phyloP scores from a whole-genome alignment of 2,113 vertebrate genomes.

The Ptychochromis oligacanthus region DNA sequence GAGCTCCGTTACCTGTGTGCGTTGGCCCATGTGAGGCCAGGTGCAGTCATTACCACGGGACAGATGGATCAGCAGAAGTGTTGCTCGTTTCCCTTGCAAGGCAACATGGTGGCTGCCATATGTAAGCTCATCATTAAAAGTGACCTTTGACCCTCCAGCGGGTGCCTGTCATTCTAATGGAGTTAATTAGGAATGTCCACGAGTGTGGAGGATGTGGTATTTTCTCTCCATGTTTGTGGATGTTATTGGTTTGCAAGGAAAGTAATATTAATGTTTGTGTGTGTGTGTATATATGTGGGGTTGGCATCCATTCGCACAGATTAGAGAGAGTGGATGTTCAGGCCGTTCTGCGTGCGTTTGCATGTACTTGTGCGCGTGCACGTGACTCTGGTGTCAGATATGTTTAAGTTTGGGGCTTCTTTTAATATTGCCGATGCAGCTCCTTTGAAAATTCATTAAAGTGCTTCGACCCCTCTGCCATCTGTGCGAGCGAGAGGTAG shows the following conservation, averaged over 20 bases:
- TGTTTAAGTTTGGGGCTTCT: conserved; percentile 70
- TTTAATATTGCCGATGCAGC: conserved; percentile 75
- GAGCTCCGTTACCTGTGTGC: conserved; percentile 51
- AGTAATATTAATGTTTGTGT: conserved; percentile 14
- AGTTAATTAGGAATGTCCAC: conserved; percentile 56
- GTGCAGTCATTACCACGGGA: conserved; percentile 76
- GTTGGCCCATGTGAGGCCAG: conserved; percentile 64
- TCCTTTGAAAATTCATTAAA: conserved; percentile 82
- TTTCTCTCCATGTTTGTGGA: conserved; percentile 35
- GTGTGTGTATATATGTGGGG: neutral
- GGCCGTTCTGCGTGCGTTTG: neutral
- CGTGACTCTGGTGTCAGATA: conserved; percentile 53
- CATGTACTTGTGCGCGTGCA: neutral
- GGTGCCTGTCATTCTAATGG: conserved; percentile 53
- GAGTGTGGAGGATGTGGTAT: conserved; percentile 20
- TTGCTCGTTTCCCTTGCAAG: conserved; percentile 55
- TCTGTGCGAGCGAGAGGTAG: conserved; percentile 62
- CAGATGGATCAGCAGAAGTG: conserved; percentile 75
- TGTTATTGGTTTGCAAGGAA: conserved; percentile 38
- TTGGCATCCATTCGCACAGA: neutral
- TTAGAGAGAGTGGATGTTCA: neutral
- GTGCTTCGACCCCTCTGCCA: conserved; percentile 72
- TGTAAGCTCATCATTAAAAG: conserved; percentile 76
- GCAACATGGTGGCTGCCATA: conserved; percentile 68
- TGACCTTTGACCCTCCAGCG: conserved; percentile 65